Base-by-base conservation (phyloP, 2,797 vertebrate species). In the Rhabdomys pumilio region DNA sequence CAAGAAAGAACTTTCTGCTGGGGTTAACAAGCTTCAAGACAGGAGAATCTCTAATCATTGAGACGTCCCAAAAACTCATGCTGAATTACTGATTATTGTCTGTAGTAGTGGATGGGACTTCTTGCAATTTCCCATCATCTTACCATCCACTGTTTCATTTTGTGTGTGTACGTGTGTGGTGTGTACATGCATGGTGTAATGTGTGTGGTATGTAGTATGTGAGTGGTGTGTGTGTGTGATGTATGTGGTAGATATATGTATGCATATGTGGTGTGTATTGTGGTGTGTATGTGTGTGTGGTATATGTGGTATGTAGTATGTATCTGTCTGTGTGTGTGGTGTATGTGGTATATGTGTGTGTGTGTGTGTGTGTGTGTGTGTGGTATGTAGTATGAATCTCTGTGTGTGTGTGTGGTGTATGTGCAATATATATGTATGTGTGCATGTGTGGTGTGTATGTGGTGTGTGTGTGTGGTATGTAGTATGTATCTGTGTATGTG, bases 141-240 rank as follows among this genome's bases (percentile, higher is more conserved):
- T 34, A 3, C 20, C 17, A 11, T 4, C 53, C 6, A 3, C 0
- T 1, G 41, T 9, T 47, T 65, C 44, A 53, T 59, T 8, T 13
- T 19, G 13, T 53, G 3, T 34, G 22, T 13, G 53, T 57, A 31
- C 31, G 50, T 24, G 34, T 38, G 53, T 81, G 34, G 79, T 41
- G 57, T 67, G 31, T 34, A 6, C 15, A 2, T 17, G 5, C 6
- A 1, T 44, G 1, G 9, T 41, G 2, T 19, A 4, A 22, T 63
- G 22, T 29, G 22, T 11, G 10, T 26, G 59, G 8, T 61, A 24
- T 61, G 9, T 61, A 19, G 1, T 59, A 22, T 22, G 20, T 47
- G 9, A 6, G 59, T 61, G 20, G 13, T 17, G 2, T 17, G 17
- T 50, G 1, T 31, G 13, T 15, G 75, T 50, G 15, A 6, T 44